These are phyloP conservation scores for Hippopotamyrus pictus DNA, from an alignment of 2,797 vertebrate genomes.

Conservation along the genomic window DNA sequence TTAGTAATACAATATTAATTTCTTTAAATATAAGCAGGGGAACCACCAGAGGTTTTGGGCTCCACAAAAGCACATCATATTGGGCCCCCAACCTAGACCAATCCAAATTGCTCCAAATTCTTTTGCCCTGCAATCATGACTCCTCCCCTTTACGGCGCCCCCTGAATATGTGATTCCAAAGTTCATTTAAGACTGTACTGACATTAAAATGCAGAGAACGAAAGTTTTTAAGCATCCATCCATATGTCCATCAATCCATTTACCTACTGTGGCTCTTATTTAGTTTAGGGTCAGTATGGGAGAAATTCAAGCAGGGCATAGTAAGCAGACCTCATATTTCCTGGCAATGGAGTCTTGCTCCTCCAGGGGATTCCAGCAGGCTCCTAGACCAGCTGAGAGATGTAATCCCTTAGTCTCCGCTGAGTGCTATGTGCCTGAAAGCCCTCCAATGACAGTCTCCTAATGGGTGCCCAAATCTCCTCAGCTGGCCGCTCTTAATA, in stretches of 20 bases:
- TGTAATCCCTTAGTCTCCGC: neutral
- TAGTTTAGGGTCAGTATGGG: neutral
- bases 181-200: neutral
- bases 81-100: neutral
- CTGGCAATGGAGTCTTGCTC: neutral
- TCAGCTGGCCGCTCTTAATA: neutral
- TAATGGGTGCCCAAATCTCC: neutral
- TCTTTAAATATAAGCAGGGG: neutral
- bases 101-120: neutral
- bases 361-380: neutral
- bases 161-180: neutral
- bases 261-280: neutral
- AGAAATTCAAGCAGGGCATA: neutral
- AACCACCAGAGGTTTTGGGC: neutral
- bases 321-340: neutral
- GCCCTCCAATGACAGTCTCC: neutral
- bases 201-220: neutral
- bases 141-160: neutral
- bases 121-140: neutral
- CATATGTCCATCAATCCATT: neutral
- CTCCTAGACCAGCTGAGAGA: neutral
- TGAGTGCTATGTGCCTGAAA: neutral
- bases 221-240: neutral
- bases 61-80: neutral
- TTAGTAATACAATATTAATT: neutral